Base-by-base conservation (phyloP, 2,113 vertebrate genomes). In the Pelecanoides urinatrix region DNA sequence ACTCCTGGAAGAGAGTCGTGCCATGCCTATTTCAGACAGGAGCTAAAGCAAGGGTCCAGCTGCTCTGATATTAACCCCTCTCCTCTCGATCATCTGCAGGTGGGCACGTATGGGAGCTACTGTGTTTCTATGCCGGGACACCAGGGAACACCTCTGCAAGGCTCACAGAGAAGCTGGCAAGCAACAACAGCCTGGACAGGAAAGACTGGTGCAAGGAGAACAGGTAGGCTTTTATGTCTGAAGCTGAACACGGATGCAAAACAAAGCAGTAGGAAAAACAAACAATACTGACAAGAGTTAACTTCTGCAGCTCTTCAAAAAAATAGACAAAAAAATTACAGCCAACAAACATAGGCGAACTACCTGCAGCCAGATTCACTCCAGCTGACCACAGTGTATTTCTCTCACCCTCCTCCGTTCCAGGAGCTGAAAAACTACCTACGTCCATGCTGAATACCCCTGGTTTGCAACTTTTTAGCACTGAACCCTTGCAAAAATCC, bases 401-500 rank as follows among this genome's bases (percentile, higher is more conserved):
- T 52, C 38, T 53, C 49, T 21, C 47, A 25, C 17, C 16, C 49
- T 25, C 49, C 30, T 38, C 59, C 1, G 0, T 18, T 80, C 36
- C 47, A 67, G 68, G 22, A 74, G 16, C 15, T 65, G 25, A 36
- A 89, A 44, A 80, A n/a, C 18, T 22, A 61, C 36, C 26, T 29
- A 6, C 9, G 58, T n/a, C 29, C n/a, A 56, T 0, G 0, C n/a
- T 10, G 30, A 52, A 59, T 18, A 68, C 0, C 16, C 29, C 30
- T 23, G 27, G 4, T 13, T 71, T 75, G 56, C 17, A 32, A 34
- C 44, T 52, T 89, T 47, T 29, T 16, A 68, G 23, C 0, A 4
- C 32, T 45, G 26, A 87, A 45, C 7, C 30, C 42, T 58, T 44
- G 49, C 16, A 58, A 55, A 74, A 86, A 73, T 12, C 92, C 62